Percentiles rank a stretch among this genome's conserved stretches.
Evolutionary conservation across 2,888 invertebrate genomes (phyloP).

Genomic region (Deilephila elpenor): DNA sequence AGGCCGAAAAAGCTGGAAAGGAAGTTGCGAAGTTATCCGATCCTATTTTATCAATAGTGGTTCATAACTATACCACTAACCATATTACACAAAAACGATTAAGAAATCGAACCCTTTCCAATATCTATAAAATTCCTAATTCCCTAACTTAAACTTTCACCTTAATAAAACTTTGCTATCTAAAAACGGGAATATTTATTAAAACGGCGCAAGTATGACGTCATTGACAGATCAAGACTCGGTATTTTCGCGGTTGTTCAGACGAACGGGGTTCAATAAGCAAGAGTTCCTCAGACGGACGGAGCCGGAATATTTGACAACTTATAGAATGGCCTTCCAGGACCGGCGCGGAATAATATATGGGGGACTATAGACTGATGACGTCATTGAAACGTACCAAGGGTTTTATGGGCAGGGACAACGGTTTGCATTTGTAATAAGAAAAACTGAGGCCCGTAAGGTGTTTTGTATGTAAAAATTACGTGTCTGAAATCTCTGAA

Average conservation of each 20-base stretch:
- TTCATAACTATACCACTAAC: too few species aligned
- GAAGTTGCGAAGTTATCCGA: too few species aligned
- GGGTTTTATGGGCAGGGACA: neutral
- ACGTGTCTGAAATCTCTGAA: neutral
- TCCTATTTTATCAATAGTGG: neutral
- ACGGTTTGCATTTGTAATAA: neutral
- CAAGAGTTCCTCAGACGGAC: constrained; percentile 4
- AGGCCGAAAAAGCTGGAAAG: too few species aligned
- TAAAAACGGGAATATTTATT: constrained; percentile 7
- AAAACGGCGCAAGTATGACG: constrained; percentile 13
- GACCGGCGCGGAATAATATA: neutral
- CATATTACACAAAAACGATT: neutral
- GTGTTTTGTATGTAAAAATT: neutral
- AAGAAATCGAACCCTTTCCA: neutral
- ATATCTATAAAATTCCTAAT: neutral
- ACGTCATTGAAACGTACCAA: neutral
- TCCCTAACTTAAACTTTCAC: neutral
- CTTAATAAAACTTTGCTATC: neutral
- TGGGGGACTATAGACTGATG: constrained; percentile 1
- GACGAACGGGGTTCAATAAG: neutral
- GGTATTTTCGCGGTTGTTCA: neutral
- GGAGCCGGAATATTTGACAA: constrained; percentile 2
- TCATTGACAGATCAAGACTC: constrained; percentile 17
- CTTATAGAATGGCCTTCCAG: neutral
- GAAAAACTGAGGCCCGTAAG: neutral